Evolutionary conservation across 1,140 invertebrate species (phyloP), one percentile per base, ranked within the genome.

Genomic region (Drosophila trapezifrons): DNA sequence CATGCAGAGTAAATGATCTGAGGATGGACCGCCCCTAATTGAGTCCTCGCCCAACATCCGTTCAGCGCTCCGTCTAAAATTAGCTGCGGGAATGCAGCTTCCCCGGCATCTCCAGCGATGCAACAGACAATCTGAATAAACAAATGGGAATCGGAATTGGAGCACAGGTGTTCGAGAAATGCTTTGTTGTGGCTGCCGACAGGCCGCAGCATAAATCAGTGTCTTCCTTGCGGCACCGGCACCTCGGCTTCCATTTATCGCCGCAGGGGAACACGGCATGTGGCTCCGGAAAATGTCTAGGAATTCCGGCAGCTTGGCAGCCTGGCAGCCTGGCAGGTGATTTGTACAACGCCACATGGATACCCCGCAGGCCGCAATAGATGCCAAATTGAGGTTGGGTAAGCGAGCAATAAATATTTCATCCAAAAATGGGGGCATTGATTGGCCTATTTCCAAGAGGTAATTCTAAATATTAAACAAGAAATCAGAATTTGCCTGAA

Each of bases 151-250:
- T 60, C 3, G 60, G 43, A 85, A 78, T 59, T 80, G 65, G 84
- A 87, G 59, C 84, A 89, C 84, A 89, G 85, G 84, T 89, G 84
- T 83, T 76, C 18, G 32, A 15, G 54, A 77, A 74, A 49, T 77
- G 70, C 55, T 35, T 52, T 73, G 54, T 49, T 70, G 55, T 66
- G 59, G 65, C 18, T 74, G 70, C 69, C 43, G 57, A 63, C 69
- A 60, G 37, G 49, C 49, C 47, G 45, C 47, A 52, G 42, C 70
- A 75, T 74, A 74, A 85, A 85, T 78, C 82, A 72, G 56, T 69
- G 77, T 66, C 54, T 56, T 27, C 42, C 51, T 49, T 38, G 29
- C 29, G 9, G 17, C 27, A 27, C 27, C 51, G 37, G 27, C 62
- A 49, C 63, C 42, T 56, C 49, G 54, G 55, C 13, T 0, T 17